A percentile compares a stretch with the other conserved stretches of the same genome.
Evolutionary conservation across 1,140 invertebrate genomes (phyloP).

Genomic region (Stratiolaelaps scimitus): DNA sequence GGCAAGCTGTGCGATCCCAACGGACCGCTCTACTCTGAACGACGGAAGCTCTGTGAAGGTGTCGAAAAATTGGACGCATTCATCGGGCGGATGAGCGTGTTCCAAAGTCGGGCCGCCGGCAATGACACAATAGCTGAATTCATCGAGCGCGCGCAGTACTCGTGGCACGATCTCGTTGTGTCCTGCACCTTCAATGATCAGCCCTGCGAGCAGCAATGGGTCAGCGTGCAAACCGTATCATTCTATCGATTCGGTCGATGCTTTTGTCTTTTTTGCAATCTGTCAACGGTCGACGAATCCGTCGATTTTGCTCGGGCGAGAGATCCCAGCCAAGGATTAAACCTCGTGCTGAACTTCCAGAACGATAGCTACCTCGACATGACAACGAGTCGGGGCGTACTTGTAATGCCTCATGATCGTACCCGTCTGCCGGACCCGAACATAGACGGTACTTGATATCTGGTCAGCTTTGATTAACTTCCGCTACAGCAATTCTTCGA

Average conservation of each 20-base stretch:
- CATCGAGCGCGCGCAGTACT: background rate
- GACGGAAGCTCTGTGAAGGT: background rate
- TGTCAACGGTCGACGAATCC: background rate
- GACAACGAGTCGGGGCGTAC: background rate
- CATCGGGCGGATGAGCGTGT: background rate
- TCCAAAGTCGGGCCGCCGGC: background rate
- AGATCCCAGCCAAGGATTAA: background rate
- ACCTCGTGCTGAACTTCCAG: constrained; percentile 3
- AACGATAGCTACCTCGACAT: background rate
- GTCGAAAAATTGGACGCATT: background rate
- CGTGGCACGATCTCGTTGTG: background rate
- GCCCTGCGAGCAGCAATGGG: background rate
- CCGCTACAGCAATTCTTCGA: too few species aligned
- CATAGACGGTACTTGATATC: too few species aligned
- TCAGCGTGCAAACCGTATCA: background rate
- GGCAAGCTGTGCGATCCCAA: constrained; percentile 11
- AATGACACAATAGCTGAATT: background rate
- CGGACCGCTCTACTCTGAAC: background rate
- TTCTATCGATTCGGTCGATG: background rate
- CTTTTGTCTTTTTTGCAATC: background rate
- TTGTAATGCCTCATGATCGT: background rate
- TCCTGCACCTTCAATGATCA: background rate
- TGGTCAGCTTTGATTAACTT: too few species aligned
- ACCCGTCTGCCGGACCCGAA: background rate
- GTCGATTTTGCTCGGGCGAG: background rate